Base-by-base conservation (phyloP, 2,888 invertebrate genomes). In the Podabrus alpinus region DNA sequence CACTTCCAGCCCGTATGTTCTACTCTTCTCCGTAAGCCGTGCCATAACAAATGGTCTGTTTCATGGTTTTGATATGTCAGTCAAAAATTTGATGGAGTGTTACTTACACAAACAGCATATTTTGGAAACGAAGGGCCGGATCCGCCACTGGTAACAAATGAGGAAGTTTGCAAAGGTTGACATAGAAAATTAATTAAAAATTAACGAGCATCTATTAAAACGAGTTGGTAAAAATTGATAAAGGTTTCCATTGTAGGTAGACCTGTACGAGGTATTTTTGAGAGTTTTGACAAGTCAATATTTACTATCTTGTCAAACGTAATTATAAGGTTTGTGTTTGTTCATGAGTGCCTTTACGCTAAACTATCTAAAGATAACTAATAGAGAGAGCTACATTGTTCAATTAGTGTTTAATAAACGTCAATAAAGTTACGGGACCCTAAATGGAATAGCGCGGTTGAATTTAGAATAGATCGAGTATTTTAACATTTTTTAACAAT, bases 221-320 rank as follows among this genome's bases (percentile, higher is more conserved):
- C 13, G 17, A 17, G 17, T 61, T 16, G 16, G 70, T 70, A 45
- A 70, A 13, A 70, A 69, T 15, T 69, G 69, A 69, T 60, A 69
- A 61, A 69, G 60, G 61, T 15, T 62, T 24, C 66, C 17, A 19
- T 19, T 61, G 61, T 61, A 61, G 1, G 9, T 16, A 16, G 15
- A 61, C 13, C 1, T 5, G 5, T 0, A 16, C 16, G 7, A 61
- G 11, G 17, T 61, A 61, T 61, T 17, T 61, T 66, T 71, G 59
- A 61, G 64, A 70, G 60, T 29, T 72, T 71, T 77, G 79, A 78
- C 79, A 79, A 79, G 79, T 75, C 79, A 75, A 77, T 75, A 74
- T 78, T 76, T 76, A 76, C 76, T 79, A 75, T 79, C 79, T 77
- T 77, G 79, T 76, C 79, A 79, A 77, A 70, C 62, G 45, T 71